These are phyloP conservation scores for Platygyra sinensis DNA, from an alignment of 64 coral and sea anemone species.

Conservation along the genomic window DNA sequence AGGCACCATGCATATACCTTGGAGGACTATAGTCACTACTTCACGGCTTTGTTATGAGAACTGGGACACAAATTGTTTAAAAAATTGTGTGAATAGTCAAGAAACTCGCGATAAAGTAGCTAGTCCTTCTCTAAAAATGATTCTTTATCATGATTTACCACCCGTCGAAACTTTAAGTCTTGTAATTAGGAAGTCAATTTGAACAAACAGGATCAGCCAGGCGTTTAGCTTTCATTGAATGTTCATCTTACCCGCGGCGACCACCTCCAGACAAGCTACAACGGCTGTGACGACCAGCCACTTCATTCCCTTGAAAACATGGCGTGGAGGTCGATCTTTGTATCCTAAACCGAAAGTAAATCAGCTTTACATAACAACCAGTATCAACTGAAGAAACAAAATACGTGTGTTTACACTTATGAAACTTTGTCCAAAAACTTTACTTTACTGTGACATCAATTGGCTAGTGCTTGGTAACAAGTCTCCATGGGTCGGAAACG, in stretches of 20 bases:
- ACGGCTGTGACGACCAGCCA: not conserved
- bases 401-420: too few relatives aligned
- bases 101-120: too few relatives aligned
- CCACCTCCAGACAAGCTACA: constrained; percentile 9
- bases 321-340: not conserved
- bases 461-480: not conserved
- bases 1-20: too few relatives aligned
- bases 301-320: constrained; percentile 29
- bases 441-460: too few relatives aligned
- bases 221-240: not conserved
- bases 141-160: not conserved
- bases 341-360: not conserved
- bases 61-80: too few relatives aligned
- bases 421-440: too few relatives aligned
- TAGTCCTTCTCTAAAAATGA: too few relatives aligned
- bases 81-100: too few relatives aligned
- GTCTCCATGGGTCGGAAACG: not conserved
- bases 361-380: not conserved
- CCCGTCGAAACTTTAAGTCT: not conserved
- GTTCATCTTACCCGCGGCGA: constrained; percentile 16
- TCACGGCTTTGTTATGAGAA: too few relatives aligned
- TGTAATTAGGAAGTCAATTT: not conserved
- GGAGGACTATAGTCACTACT: too few relatives aligned
- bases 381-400: too few relatives aligned
- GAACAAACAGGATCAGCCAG: not conserved